Percentiles rank a stretch among this genome's conserved stretches.
These are phyloP conservation scores for Cariama cristata DNA, from an alignment of 2,113 vertebrate genomes.

Conservation along the genomic window DNA sequence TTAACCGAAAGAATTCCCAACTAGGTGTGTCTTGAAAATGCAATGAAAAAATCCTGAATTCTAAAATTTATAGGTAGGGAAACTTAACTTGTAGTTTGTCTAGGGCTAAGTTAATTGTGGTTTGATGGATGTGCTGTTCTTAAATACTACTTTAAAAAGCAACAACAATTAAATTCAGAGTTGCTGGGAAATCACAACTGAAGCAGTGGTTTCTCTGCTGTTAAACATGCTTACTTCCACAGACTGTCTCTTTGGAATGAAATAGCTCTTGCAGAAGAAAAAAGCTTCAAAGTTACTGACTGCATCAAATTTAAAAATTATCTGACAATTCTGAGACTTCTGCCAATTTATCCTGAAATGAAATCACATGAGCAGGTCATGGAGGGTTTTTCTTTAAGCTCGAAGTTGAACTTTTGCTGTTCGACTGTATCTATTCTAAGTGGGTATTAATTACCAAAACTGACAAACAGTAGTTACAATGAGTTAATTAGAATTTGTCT, in stretches of 20 bases:
- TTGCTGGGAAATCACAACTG: conserved; percentile 3
- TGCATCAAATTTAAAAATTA: conserved; percentile 16
- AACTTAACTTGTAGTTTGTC: background rate
- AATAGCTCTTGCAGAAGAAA: conserved; percentile 22
- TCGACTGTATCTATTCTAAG: conserved; percentile 2
- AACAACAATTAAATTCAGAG: background rate
- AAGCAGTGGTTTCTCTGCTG: background rate
- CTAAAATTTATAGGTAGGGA: background rate
- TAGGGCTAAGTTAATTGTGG: background rate
- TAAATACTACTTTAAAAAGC: background rate
- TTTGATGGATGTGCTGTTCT: background rate
- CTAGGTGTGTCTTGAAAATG: background rate
- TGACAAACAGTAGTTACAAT: conserved; percentile 21
- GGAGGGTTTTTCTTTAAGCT: background rate
- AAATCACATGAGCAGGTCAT: background rate
- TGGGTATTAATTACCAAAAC: conserved; percentile 32
- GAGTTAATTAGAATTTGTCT: conserved; percentile 42
- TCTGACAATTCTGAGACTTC: background rate
- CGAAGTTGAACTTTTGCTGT: background rate
- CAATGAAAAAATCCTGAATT: background rate
- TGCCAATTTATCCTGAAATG: background rate
- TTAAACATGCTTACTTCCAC: conserved; percentile 14
- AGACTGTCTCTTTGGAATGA: background rate
- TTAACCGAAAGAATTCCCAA: background rate
- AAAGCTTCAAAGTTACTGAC: background rate